Evolutionary conservation across 2,113 vertebrate species (phyloP).

Genomic region (Ammodramus savannarum): DNA sequence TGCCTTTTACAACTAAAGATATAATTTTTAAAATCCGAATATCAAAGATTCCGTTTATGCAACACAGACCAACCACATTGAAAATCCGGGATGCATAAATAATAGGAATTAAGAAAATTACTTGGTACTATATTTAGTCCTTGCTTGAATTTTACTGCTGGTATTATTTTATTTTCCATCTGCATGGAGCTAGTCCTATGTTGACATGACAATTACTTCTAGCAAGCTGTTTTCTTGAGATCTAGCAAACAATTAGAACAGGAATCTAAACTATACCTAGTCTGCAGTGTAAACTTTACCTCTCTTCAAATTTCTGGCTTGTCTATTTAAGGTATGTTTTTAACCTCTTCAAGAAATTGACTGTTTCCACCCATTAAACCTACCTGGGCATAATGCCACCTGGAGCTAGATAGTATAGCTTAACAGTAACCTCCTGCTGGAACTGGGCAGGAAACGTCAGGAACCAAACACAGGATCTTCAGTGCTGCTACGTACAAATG

Average conservation of each 20-base stretch:
- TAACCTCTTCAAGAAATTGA: background rate
- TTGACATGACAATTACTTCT: background rate
- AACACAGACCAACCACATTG: accelerated
- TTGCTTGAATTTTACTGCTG: background rate
- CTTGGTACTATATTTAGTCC: background rate
- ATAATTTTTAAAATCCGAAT: background rate
- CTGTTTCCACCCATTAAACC: background rate
- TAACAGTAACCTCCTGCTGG: background rate
- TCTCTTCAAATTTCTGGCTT: background rate
- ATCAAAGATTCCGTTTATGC: background rate
- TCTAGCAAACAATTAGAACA: background rate
- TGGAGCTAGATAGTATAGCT: background rate
- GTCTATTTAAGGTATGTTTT: background rate
- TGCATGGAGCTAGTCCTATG: background rate
- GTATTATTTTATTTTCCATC: background rate
- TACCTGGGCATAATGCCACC: background rate
- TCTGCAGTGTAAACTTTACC: background rate
- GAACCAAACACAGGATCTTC: background rate
- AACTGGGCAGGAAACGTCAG: background rate
- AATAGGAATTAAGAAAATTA: background rate
- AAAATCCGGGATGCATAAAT: background rate
- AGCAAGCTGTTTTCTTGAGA: background rate
- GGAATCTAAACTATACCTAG: background rate
- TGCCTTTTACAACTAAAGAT: background rate
- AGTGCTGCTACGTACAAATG: background rate